Conservation (phyloP, 2,888 invertebrate genomes). For the Colostygia pectinataria region DNA sequence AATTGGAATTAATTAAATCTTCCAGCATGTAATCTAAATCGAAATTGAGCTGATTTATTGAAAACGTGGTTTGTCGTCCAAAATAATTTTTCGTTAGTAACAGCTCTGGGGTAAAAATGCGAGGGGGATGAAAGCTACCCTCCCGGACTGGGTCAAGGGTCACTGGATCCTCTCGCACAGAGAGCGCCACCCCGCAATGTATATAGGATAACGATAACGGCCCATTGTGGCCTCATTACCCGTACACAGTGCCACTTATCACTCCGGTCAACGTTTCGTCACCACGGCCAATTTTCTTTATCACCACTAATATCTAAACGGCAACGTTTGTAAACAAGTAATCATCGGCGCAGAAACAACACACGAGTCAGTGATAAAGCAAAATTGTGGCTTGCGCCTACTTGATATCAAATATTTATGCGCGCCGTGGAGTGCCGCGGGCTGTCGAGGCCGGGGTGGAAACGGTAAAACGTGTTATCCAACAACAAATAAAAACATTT, state of each 20-base stretch:
- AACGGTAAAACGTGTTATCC: slow-evolving; percentile 55
- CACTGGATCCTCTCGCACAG: slow-evolving; percentile 49
- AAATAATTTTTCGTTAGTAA: slow-evolving; percentile 43
- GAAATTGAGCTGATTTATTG: slow-evolving; percentile 15
- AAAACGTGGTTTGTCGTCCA: slow-evolving; percentile 14
- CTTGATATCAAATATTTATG: slow-evolving; percentile 65
- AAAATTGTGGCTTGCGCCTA: slow-evolving; percentile 52
- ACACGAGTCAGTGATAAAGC: slow-evolving; percentile 45
- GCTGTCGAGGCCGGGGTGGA: slow-evolving; percentile 42
- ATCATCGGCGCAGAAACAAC: slow-evolving; percentile 40
- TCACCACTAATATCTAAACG: slow-evolving; percentile 33
- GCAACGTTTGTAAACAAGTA: slow-evolving; percentile 42
- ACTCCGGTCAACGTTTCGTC: slow-evolving; percentile 39
- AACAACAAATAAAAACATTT: slow-evolving; percentile 53
- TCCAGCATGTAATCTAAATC: too few relatives aligned
- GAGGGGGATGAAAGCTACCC: slow-evolving; percentile 40
- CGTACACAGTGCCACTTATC: slow-evolving; percentile 57
- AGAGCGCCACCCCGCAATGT: slow-evolving; percentile 44
- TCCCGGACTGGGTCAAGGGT: slow-evolving; percentile 62
- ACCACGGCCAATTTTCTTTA: slow-evolving; percentile 30
- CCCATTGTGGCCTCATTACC: slow-evolving; percentile 58
- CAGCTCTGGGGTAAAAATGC: slow-evolving; percentile 38
- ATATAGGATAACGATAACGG: slow-evolving; percentile 63
- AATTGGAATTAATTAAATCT: too few relatives aligned
- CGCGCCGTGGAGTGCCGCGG: slow-evolving; percentile 43